Evolutionary conservation across 2,797 vertebrate genomes (phyloP).

Genomic region (Chloroceryle inda): DNA sequence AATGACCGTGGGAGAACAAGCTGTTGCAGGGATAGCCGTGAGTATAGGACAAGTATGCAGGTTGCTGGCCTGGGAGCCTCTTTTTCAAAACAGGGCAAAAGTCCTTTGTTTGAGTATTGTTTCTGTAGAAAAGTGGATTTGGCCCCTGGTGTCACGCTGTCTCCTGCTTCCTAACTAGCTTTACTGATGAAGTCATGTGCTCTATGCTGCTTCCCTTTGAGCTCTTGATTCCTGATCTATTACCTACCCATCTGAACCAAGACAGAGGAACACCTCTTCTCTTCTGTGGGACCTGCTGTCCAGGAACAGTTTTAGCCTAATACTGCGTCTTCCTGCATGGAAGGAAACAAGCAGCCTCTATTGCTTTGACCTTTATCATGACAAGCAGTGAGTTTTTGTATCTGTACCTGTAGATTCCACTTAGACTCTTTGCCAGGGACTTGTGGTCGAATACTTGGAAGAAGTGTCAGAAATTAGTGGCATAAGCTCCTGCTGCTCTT

Average conservation of each 20-base stretch:
- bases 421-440: not conserved
- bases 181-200: not conserved
- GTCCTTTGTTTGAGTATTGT: not conserved
- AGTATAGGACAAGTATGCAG: not conserved
- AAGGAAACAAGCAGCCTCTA: not conserved
- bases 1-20: not conserved
- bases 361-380: not conserved
- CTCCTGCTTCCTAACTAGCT: not conserved
- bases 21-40: not conserved
- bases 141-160: not conserved
- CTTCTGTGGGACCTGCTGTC: not conserved
- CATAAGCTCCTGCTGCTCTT: not conserved
- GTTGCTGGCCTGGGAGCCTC: not conserved
- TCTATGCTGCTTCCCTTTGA: not conserved
- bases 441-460: not conserved
- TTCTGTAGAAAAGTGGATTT: not conserved
- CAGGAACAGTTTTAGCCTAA: not conserved
- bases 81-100: not conserved
- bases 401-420: not conserved
- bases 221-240: not conserved
- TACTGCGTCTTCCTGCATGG: not conserved
- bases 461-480: not conserved
- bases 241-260: not conserved
- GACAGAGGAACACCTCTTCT: not conserved
- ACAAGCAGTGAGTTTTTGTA: not conserved